Conservation (phyloP, 2,888 invertebrate species). For the Eutolmus rufibarbis region DNA sequence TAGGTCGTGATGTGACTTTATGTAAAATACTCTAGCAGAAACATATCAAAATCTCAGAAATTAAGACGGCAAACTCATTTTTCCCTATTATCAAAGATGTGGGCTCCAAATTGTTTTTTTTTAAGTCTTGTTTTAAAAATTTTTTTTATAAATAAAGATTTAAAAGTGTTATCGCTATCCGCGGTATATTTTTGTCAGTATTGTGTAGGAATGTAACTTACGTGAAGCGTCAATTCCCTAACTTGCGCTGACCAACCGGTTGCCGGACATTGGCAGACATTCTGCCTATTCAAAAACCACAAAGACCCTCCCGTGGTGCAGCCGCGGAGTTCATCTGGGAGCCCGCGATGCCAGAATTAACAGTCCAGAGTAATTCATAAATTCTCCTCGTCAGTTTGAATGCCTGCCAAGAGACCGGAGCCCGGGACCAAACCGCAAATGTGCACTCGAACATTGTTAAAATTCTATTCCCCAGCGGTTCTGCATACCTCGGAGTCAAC, state of each 20-base stretch:
- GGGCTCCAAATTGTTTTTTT: not conserved
- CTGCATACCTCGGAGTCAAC: slow-evolving; percentile 26
- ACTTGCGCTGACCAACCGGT: not conserved
- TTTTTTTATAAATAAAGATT: not conserved
- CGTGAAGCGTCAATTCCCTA: not conserved
- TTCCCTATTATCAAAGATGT: too few relatives aligned
- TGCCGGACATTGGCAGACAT: not conserved
- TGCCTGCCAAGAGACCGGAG: not conserved
- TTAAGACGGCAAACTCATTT: too few relatives aligned
- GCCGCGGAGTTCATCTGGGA: slow-evolving; percentile 16
- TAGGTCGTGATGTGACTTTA: too few relatives aligned
- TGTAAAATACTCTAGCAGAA: too few relatives aligned
- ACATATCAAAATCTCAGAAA: too few relatives aligned
- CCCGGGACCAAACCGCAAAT: slow-evolving; percentile 29
- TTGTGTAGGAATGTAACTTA: not conserved
- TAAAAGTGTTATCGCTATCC: not conserved
- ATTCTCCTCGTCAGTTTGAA: slow-evolving; percentile 22
- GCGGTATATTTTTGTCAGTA: not conserved
- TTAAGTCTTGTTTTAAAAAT: not conserved
- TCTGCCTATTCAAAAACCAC: slow-evolving; percentile 12
- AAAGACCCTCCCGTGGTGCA: slow-evolving; percentile 26
- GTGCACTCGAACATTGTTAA: slow-evolving; percentile 33
- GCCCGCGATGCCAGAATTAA: slow-evolving; percentile 1
- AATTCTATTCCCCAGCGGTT: slow-evolving; percentile 34
- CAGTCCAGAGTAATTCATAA: slow-evolving; percentile 26